Conservation (phyloP, 2,113 vertebrate species). For the Marmota flaviventris region DNA sequence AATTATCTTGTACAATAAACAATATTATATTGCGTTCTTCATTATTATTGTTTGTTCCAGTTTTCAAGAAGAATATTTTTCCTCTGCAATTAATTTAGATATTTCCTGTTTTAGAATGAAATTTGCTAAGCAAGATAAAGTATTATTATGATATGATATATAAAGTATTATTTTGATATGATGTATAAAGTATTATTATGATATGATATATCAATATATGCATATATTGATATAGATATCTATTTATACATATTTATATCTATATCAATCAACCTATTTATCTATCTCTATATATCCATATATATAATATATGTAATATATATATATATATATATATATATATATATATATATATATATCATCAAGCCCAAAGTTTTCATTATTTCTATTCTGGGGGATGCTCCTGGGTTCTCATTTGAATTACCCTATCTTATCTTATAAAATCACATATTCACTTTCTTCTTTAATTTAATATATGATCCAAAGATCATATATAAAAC, state of each 20-base stretch:
- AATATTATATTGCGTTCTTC: constrained; percentile 80
- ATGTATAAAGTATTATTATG: not conserved
- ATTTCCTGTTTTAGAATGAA: not conserved
- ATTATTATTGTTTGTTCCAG: not conserved
- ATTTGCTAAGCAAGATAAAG: not conserved
- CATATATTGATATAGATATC: no score
- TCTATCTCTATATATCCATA: not conserved
- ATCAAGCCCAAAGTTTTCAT: not conserved
- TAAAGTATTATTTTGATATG: not conserved
- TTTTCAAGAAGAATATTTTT: constrained; percentile 35
- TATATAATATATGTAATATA: no score
- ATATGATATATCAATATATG: not conserved
- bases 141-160: not conserved
- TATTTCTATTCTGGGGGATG: not conserved
- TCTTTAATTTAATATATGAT: not conserved
- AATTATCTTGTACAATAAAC: constrained; percentile 87
- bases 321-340: no score
- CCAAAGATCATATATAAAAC: not conserved
- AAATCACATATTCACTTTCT: not conserved
- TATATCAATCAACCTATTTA: no score
- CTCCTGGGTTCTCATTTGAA: not conserved
- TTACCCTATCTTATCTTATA: not conserved
- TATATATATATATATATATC: not conserved
- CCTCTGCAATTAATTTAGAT: not conserved
- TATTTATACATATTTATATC: no score